Evolutionary conservation across 2,797 vertebrate genomes (phyloP).

Genomic region (Microctenopoma steveboyesi): DNA sequence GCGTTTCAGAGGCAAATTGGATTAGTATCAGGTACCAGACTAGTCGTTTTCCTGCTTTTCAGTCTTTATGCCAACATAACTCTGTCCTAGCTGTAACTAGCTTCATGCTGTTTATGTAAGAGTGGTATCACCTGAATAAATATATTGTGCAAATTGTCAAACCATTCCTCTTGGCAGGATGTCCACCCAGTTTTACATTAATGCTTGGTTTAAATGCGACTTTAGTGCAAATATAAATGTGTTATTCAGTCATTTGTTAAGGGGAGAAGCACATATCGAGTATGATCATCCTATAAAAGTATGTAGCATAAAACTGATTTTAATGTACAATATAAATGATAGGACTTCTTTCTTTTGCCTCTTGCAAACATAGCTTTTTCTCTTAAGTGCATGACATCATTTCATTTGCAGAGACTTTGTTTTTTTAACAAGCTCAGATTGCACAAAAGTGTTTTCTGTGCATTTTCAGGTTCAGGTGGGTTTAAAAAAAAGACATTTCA

Average conservation of each 20-base stretch:
- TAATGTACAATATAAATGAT: slow-evolving; percentile 36
- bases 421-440: slow-evolving; percentile 11
- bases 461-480: slow-evolving; percentile 12
- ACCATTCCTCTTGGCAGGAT: slow-evolving; percentile 7
- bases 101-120: neutral
- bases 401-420: slow-evolving; percentile 14
- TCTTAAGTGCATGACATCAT: slow-evolving; percentile 10
- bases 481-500: neutral
- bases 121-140: neutral
- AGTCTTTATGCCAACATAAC: neutral
- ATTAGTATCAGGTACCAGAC: neutral
- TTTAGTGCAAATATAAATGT: slow-evolving; percentile 45
- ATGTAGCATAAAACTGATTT: slow-evolving; percentile 54
- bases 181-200: slow-evolving; percentile 23
- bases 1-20: neutral
- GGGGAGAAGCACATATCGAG: slow-evolving; percentile 40
- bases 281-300: slow-evolving; percentile 39
- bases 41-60: neutral
- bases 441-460: slow-evolving; percentile 13
- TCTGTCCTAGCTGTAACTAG: neutral
- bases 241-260: slow-evolving; percentile 41
- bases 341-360: slow-evolving; percentile 15
- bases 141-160: slow-evolving; percentile 1
- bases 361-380: neutral
- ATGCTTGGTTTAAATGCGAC: slow-evolving; percentile 42